These are phyloP conservation scores for Drosophila nebulosa DNA, from an alignment of 1,140 invertebrate genomes.

Conservation along the genomic window DNA sequence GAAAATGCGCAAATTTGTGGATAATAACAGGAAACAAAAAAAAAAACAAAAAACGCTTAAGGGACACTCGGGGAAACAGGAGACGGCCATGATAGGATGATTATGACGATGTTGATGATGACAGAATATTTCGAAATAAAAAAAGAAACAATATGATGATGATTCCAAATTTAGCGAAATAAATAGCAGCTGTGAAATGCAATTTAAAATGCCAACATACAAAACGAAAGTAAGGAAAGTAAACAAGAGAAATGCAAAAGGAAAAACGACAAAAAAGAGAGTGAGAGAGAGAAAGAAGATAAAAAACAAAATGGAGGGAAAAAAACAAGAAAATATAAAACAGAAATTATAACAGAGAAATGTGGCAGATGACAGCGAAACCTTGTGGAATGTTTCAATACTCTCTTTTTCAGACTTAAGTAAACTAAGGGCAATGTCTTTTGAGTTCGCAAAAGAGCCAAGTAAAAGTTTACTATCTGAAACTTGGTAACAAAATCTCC, in stretches of 20 bases:
- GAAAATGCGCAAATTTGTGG: conserved; percentile 72
- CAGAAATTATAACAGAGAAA: conserved; percentile 13
- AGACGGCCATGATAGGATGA: not conserved
- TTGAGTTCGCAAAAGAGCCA: too few species aligned
- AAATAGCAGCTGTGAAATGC: conserved; percentile 45
- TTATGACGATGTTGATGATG: not conserved
- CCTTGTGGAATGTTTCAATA: not conserved
- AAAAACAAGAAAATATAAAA: conserved; percentile 41
- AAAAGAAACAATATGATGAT: not conserved
- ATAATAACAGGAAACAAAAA: too few species aligned
- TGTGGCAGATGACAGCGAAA: not conserved
- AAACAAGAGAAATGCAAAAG: conserved; percentile 18
- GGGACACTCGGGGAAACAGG: not conserved
- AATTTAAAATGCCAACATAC: conserved; percentile 68
- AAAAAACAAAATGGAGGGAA: conserved; percentile 28
- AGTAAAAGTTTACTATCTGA: too few species aligned
- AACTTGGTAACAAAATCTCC: too few species aligned
- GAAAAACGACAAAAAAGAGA: not conserved
- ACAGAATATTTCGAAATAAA: conserved; percentile 5
- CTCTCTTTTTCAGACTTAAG: not conserved
- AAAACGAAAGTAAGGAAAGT: conserved; percentile 15
- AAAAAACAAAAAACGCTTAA: conserved; percentile 14
- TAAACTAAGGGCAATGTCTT: too few species aligned
- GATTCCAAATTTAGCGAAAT: conserved; percentile 32
- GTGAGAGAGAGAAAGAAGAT: too few species aligned